phyloP scores from a whole-genome alignment of 2,113 vertebrate species.

The Caretta caretta region DNA sequence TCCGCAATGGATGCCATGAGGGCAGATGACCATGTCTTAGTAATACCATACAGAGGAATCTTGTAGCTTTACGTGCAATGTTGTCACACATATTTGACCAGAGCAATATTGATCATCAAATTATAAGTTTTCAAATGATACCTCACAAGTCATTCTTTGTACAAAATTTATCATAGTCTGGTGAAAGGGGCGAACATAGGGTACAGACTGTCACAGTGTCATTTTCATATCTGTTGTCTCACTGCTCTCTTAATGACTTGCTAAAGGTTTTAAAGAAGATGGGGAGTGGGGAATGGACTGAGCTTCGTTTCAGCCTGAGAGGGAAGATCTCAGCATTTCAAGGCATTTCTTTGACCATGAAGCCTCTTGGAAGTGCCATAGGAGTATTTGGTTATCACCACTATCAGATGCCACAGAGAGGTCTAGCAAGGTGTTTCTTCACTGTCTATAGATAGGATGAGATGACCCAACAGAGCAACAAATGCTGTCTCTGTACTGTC shows the following conservation, averaged over 20 bases:
- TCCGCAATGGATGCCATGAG: no score
- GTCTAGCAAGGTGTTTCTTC: background rate
- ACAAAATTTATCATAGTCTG: no score
- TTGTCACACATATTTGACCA: background rate
- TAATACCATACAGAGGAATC: background rate
- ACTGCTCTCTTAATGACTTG: background rate
- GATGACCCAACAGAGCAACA: background rate
- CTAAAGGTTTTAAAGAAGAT: background rate
- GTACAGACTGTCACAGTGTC: background rate
- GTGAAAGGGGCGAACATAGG: background rate
- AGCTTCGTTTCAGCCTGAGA: background rate
- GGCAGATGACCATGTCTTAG: background rate
- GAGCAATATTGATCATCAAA: background rate
- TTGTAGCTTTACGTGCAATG: background rate
- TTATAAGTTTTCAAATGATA: no score
- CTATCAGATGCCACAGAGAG: background rate
- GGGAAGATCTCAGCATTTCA: background rate
- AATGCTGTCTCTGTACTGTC: background rate
- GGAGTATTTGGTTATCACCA: background rate
- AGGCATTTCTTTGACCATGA: background rate
- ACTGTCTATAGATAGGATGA: background rate
- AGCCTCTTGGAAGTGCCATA: no score
- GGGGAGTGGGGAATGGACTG: background rate
- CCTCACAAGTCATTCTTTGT: background rate
- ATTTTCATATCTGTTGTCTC: background rate